These are phyloP conservation scores for Dendrolimus pini DNA, from an alignment of 2,888 invertebrate species.

Conservation along the genomic window DNA sequence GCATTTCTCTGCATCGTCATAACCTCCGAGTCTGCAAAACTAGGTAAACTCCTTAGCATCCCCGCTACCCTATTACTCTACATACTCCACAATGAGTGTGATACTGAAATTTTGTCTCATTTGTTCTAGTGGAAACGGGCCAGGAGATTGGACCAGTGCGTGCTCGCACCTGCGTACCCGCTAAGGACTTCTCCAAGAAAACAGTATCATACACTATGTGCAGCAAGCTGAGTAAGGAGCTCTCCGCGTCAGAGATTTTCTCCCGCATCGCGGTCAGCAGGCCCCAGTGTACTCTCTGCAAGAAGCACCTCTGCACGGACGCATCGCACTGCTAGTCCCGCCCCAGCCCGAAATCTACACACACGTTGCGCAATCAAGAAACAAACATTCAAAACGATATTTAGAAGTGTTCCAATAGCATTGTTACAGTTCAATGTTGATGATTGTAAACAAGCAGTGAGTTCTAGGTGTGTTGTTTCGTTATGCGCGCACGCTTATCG, in stretches of 20 bases:
- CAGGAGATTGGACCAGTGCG: conserved; percentile 68
- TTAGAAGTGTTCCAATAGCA: background rate
- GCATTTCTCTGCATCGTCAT: conserved; percentile 64
- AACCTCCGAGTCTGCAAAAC: conserved; percentile 63
- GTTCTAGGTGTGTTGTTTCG: background rate
- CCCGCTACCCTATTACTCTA: too few species aligned
- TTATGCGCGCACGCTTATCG: background rate
- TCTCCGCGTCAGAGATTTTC: conserved; percentile 65
- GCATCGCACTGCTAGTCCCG: conserved; percentile 44
- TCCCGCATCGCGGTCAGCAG: conserved; percentile 56
- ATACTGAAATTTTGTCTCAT: background rate
- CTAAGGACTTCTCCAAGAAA: conserved; percentile 66
- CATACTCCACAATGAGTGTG: too few species aligned
- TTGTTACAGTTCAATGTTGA: background rate
- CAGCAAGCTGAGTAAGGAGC: conserved; percentile 61
- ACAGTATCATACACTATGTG: conserved; percentile 65
- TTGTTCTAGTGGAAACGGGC: conserved; percentile 54
- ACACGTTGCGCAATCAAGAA: background rate
- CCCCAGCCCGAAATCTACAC: background rate
- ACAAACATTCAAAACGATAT: background rate
- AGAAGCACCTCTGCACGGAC: conserved; percentile 60
- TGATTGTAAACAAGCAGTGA: background rate
- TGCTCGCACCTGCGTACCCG: conserved; percentile 64
- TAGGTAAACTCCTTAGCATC: conserved; percentile 35
- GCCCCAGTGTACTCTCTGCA: conserved; percentile 63